Evolutionary conservation across 2,113 vertebrate genomes (phyloP).

Genomic region (Polypterus bichir): DNA sequence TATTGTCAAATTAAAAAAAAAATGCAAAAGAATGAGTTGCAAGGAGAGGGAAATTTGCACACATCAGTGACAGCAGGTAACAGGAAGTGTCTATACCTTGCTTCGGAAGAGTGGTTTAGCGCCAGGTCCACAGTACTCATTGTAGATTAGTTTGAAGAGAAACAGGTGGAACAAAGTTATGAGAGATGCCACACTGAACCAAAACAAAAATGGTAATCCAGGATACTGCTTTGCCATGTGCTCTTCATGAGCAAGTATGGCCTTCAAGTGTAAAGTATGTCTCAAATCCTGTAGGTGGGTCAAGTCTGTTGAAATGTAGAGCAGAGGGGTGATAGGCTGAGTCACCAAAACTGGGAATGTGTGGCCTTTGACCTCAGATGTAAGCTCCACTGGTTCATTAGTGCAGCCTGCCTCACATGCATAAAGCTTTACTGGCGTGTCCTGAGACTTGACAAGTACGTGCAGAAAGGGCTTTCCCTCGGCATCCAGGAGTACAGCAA

Average conservation of each 20-base stretch:
- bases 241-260: conserved; percentile 88
- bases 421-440: conserved; percentile 72
- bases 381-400: conserved; percentile 87
- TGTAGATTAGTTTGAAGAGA: conserved; percentile 98
- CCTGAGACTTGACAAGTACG: conserved; percentile 73
- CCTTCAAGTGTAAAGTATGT: conserved; percentile 89
- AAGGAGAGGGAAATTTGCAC: conserved; percentile 4
- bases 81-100: conserved; percentile 65
- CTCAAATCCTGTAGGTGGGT: conserved; percentile 83
- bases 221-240: conserved; percentile 96
- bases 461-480: conserved; percentile 85
- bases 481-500: conserved; percentile 70
- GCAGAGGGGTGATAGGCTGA: conserved; percentile 81
- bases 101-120: conserved; percentile 95
- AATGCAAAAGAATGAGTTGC: conserved; percentile 6
- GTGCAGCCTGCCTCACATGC: conserved; percentile 90
- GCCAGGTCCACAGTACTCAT: conserved; percentile 90
- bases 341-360: conserved; percentile 89
- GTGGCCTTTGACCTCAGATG: conserved; percentile 68
- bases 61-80: conserved; percentile 4
- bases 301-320: conserved; percentile 89
- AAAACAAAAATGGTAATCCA: conserved; percentile 90
- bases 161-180: conserved; percentile 95
- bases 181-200: conserved; percentile 95
- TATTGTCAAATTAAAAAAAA: not conserved